Evolutionary conservation across 2,888 invertebrate genomes (phyloP).

Genomic region (Drosophila phalerata): DNA sequence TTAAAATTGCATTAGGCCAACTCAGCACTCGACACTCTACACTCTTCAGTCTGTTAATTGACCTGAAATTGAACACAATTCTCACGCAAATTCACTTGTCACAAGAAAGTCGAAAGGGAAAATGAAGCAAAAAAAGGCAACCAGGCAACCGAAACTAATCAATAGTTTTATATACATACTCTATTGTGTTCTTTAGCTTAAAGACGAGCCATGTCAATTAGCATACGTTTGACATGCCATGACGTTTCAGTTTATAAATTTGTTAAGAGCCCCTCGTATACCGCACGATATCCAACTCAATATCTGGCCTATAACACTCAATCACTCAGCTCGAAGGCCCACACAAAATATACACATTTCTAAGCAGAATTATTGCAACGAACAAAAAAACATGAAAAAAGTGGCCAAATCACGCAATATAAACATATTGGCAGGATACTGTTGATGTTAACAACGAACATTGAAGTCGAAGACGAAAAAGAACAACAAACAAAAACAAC

Average conservation of each 20-base stretch:
- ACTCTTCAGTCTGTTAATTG: conserved; percentile 19
- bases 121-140: conserved; percentile 39
- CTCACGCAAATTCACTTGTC: conserved; percentile 1
- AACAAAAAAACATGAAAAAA: conserved; percentile 25
- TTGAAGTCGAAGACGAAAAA: conserved; percentile 23
- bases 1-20: conserved; percentile 40
- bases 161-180: conserved; percentile 42
- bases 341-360: conserved; percentile 43
- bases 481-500: conserved; percentile 21
- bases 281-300: conserved; percentile 24
- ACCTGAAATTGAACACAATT: conserved; percentile 24
- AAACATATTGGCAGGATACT: conserved; percentile 51
- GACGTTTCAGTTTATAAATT: conserved; percentile 45
- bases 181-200: neutral
- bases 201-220: conserved; percentile 51
- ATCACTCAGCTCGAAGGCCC: conserved; percentile 37
- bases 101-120: conserved; percentile 21
- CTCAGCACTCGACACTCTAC: neutral
- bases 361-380: conserved; percentile 49
- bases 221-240: conserved; percentile 50
- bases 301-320: conserved; percentile 44
- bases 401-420: conserved; percentile 66
- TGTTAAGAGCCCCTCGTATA: conserved; percentile 38
- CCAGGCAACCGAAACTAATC: conserved; percentile 57
- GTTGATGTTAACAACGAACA: conserved; percentile 63